Conservation (phyloP, 2,797 vertebrate genomes). For the Propithecus deckenii region DNA sequence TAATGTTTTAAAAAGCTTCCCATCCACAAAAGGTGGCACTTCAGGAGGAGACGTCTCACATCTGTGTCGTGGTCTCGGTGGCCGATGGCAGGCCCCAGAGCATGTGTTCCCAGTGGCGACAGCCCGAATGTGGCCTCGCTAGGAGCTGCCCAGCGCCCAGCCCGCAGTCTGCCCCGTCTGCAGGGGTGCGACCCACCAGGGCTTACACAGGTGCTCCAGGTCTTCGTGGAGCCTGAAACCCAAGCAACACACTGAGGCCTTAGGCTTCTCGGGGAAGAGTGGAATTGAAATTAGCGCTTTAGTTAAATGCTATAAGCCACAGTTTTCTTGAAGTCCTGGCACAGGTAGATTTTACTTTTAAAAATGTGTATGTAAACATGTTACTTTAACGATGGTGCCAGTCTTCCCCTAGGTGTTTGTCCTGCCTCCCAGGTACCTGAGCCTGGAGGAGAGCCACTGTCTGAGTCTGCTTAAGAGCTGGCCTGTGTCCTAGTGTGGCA, state of each 20-base stretch:
- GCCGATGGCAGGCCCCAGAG: neutral
- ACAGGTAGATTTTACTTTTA: neutral
- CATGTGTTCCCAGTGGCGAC: neutral
- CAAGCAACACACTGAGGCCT: neutral
- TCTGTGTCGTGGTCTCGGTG: neutral
- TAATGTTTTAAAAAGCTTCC: neutral
- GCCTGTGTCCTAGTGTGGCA: accelerated
- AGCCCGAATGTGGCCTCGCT: accelerated
- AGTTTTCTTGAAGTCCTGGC: neutral
- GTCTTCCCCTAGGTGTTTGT: too few species aligned
- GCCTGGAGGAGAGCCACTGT: neutral
- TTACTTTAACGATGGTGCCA: neutral
- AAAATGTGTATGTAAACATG: neutral
- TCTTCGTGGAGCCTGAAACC: neutral
- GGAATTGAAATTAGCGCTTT: neutral
- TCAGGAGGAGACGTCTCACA: neutral
- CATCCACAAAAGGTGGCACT: neutral
- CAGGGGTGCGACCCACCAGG: neutral
- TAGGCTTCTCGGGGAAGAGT: neutral
- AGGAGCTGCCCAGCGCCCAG: accelerated
- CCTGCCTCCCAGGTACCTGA: neutral
- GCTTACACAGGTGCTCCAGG: neutral
- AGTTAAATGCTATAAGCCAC: neutral
- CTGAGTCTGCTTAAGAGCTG: neutral
- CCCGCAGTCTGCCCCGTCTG: accelerated